Conservation (phyloP, 2,888 invertebrate species). For the Drosophila limbata region DNA sequence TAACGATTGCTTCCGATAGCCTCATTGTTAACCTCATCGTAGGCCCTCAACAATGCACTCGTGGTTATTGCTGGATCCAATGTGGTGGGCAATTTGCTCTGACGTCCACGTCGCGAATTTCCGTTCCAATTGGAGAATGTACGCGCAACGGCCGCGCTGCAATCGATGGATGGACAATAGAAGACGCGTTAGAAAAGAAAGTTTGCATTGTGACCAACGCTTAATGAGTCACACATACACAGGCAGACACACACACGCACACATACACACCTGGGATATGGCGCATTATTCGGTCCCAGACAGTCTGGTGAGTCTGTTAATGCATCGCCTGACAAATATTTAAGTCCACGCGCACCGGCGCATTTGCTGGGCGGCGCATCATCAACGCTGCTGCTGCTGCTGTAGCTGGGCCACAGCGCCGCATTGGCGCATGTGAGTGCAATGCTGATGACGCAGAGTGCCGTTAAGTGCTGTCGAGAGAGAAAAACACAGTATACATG, state of each 20-base stretch:
- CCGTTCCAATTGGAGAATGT: constrained; percentile 90
- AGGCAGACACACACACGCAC: constrained; percentile 11
- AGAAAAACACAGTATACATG: constrained; percentile 19
- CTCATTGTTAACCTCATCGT: constrained; percentile 87
- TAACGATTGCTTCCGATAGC: constrained; percentile 83
- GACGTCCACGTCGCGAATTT: constrained; percentile 89
- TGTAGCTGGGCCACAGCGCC: constrained; percentile 83
- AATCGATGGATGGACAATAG: constrained; percentile 36
- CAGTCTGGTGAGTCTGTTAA: constrained; percentile 91
- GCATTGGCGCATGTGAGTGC: constrained; percentile 77
- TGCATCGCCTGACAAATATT: constrained; percentile 96
- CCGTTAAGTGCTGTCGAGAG: constrained; percentile 78
- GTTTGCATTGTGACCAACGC: constrained; percentile 37
- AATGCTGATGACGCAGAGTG: constrained; percentile 80
- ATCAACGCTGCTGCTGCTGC: constrained; percentile 74
- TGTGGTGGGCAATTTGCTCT: constrained; percentile 87
- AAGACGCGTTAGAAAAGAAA: constrained; percentile 72
- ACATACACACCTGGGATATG: constrained; percentile 91
- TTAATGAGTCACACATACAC: constrained; percentile 30
- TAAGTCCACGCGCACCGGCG: constrained; percentile 88
- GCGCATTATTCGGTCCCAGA: constrained; percentile 92
- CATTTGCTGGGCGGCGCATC: constrained; percentile 85
- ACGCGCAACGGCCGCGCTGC: constrained; percentile 91
- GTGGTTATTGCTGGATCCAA: constrained; percentile 92
- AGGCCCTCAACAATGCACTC: constrained; percentile 89